These are phyloP conservation scores for Oreocharis arfaki DNA, from an alignment of 2,113 vertebrate genomes.

Conservation along the genomic window DNA sequence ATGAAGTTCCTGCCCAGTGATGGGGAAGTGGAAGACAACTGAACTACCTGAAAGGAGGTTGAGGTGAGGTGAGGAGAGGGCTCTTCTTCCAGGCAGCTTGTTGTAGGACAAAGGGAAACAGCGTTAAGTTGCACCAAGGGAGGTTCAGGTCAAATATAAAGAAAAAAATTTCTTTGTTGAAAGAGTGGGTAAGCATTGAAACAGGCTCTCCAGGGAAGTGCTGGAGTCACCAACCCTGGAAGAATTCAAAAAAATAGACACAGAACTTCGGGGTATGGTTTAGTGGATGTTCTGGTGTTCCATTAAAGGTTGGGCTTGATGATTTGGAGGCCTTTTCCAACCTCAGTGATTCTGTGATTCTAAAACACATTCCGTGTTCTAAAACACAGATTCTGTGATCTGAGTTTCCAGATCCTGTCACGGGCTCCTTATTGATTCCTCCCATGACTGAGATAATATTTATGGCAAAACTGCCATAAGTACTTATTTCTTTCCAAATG, in stretches of 20 bases:
- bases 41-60: neutral
- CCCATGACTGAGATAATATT: neutral
- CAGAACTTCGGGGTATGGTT: neutral
- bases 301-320: neutral
- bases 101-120: neutral
- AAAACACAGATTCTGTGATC: no score
- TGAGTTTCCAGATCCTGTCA: accelerated
- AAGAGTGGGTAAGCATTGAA: neutral
- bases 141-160: neutral
- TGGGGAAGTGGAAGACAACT: neutral
- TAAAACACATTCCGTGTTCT: no score
- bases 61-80: neutral
- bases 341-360: neutral
- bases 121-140: neutral
- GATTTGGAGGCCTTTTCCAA: neutral
- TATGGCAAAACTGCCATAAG: neutral
- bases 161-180: neutral
- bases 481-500: no score
- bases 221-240: neutral
- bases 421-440: neutral
- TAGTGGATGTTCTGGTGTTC: neutral
- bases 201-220: neutral
- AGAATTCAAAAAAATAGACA: neutral
- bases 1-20: neutral
- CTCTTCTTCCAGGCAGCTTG: neutral